Base-by-base conservation (phyloP, 1,140 invertebrate genomes). In the Listronotus oregonensis region DNA sequence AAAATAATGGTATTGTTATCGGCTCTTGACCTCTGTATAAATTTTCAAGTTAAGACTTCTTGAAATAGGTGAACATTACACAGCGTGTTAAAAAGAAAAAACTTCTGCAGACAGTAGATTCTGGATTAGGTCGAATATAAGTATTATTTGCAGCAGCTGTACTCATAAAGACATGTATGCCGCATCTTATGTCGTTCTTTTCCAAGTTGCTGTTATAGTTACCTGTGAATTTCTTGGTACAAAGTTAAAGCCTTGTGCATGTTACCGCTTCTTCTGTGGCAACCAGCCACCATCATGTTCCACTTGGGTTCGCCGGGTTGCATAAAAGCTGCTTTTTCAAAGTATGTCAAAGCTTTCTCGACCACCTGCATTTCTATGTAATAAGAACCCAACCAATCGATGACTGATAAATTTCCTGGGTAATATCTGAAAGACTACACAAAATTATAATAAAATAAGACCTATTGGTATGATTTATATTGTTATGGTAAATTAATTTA, bases 361-460 rank as follows among this genome's bases (percentile, higher is more conserved):
- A 91, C 87, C 15, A 86, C 81, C 81, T 95, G 91, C 73, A 94
- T 87, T 73, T 95, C 92, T 58, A 96, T 90, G 73, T 94, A 95
- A 78, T 97, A 96, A 0, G 92, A 91, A 44, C 92, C 93, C 27
- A 98, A 83, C 88, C 95, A 97, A 76, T 95, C 91, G 61, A 97
- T 92, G 0, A 94, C 93, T 59, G 89, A 86, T 46, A 96, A 87
- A 80, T 94, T 93, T 39, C 92, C 92, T 51, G 96, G 95, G 79
- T 92, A 94, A 76, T 92, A 91, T 70, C 94, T 87, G 79, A 91
- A 94, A 6, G 93, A 90, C 87, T 93, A 70, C 66, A 80, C 50
- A 69, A 63, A 21, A 55, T 59, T 58, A 14, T 43, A 14, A 58
- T 9, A 58, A 14, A 8, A 0, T n/a, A 6, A 1, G 12, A 5